Percentiles rank a stretch among this genome's conserved stretches.
These are phyloP conservation scores for Caenorhabditis afra DNA, from an alignment of 2,888 invertebrate species.

Conservation along the genomic window DNA sequence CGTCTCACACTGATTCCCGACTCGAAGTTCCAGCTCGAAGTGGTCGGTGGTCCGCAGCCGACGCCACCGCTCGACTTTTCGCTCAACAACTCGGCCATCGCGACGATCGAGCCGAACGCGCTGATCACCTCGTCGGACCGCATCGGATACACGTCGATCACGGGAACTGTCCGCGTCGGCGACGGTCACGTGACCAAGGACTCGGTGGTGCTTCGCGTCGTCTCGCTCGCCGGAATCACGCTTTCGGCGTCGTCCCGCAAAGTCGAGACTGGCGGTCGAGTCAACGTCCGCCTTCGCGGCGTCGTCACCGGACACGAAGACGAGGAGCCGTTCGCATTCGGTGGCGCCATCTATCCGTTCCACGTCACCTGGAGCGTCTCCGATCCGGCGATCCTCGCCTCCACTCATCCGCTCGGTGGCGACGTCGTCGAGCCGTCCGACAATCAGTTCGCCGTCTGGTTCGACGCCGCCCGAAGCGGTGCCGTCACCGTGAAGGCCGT, in stretches of 20 bases:
- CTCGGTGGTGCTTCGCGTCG: constrained; percentile 72
- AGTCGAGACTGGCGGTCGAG: constrained; percentile 68
- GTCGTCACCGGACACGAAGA: constrained; percentile 66
- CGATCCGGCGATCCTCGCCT: constrained; percentile 52
- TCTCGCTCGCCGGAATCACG: constrained; percentile 68
- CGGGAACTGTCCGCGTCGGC: constrained; percentile 67
- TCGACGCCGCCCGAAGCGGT: constrained; percentile 56
- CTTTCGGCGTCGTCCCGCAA: constrained; percentile 61
- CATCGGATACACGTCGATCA: constrained; percentile 71
- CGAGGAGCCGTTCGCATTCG: constrained; percentile 74
- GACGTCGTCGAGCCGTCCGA: constrained; percentile 49
- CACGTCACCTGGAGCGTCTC: constrained; percentile 64
- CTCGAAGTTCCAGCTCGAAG: constrained; percentile 72
- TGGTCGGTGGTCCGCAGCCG: constrained; percentile 73
- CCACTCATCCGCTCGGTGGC: constrained; percentile 59
- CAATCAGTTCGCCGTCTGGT: constrained; percentile 68
- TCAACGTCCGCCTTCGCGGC: constrained; percentile 46
- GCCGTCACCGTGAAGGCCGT: constrained; percentile 54
- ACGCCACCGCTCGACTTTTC: constrained; percentile 69
- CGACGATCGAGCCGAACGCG: constrained; percentile 69
- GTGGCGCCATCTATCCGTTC: constrained; percentile 74
- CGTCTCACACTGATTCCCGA: constrained; percentile 73
- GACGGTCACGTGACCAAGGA: constrained; percentile 68
- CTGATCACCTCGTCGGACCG: constrained; percentile 67
- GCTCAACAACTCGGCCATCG: constrained; percentile 69